Evolutionary conservation across 92 coral and sea anemone genomes (phyloP), one percentile per base, ranked within the genome.

Genomic region (Paramuricea clavata): DNA sequence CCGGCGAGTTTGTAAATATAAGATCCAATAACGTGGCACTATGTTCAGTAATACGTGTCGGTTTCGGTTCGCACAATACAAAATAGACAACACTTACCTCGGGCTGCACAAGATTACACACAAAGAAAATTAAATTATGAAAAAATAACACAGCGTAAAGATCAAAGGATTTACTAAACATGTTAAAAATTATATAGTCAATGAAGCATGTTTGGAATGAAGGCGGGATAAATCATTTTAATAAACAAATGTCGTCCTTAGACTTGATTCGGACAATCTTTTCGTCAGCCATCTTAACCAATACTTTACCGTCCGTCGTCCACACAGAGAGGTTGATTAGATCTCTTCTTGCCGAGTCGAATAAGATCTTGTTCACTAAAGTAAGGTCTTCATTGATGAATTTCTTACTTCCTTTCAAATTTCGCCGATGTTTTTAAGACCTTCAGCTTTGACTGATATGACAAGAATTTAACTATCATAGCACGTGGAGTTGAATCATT

Each of bases 381-480:
- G 90, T 81, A 11, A 87, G 42, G 77, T 87, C 81, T 80, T 81
- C 76, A 43, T 87, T 87, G 15, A 80, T 81, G 35, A 27, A 87
- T 15, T 72, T 61, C 23, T 57, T 56, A 32, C 68, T 75, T 39
- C 80, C 91, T 49, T 74, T 88, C 41, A 88, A 68, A 34, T 83
- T 88, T 19, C 81, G 69, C 57, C 85, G 64, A n/a, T 86, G 78
- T 76, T 31, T n/a, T 83, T 49, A 60, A 88, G 26, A 82, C 49
- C 36, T 83, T 32, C 5, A 49, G 54, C 56, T 89, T 89, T 6
- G 72, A 74, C 42, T 85, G 61, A 74, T 84, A 72, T 30, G 65
- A 26, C 22, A 76, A 61, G n/a, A 84, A 89, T 25, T 73, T 73
- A 1, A 73, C 79, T 1, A 73, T 39, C 17, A 73, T 42, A 23